Evolutionary conservation across 2,888 invertebrate genomes (phyloP), one percentile per base, ranked within the genome.

Genomic region (Spialia ferax): DNA sequence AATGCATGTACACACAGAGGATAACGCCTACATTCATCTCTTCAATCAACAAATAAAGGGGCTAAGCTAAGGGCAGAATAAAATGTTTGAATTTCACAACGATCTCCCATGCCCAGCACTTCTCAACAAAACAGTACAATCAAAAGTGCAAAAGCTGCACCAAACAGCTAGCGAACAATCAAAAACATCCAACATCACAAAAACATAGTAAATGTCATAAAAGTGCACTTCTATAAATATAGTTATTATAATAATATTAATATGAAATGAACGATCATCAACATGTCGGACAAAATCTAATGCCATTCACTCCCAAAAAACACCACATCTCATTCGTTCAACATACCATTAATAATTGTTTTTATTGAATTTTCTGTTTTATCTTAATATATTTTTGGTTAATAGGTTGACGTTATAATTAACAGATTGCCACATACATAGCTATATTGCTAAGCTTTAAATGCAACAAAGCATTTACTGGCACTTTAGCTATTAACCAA

Each of bases 331-430:
- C 63, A 62, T 67, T 45, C 69, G 68, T 69, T 70, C 62, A 50
- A 68, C 60, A 60, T 66, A 69, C 68, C 69, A 48, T 20, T 48
- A 65, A 35, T 54, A 54, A 60, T 60, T 20, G 35, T 74, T 76
- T 79, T 78, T 79, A 75, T 74, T 77, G 74, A 59, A 50, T 75
- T 74, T 77, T 70, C 67, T 62, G 68, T 74, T 71, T 72, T 71
- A 68, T 63, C 72, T 73, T 75, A 75, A 69, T 72, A 64, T 73
- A 73, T 71, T 73, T 71, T 73, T 75, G 75, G 72, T 74, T 74
- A 74, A 73, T 73, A 72, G 64, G 74, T 69, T 69, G 35, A 66
- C 54, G 59, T 61, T 63, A 73, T 72, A 74, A 68, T 48, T 72
- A 73, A 72, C 75, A 63, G 70, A 75, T 74, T 63, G 62, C 66